phyloP scores from a whole-genome alignment of 2,113 vertebrate genomes.

The Calyptommatus sinebrachiatus region DNA sequence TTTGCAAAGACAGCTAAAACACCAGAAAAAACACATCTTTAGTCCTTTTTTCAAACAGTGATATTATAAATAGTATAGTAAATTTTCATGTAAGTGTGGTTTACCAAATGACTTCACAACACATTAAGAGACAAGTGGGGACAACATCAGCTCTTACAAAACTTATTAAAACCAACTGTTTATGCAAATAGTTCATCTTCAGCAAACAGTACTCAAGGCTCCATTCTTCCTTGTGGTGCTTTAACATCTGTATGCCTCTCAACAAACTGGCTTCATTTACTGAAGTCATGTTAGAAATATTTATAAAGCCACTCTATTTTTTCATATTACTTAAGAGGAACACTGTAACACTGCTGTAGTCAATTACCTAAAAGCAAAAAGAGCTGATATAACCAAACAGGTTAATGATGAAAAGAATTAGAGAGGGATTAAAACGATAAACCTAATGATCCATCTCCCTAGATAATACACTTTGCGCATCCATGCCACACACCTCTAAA shows the following conservation, averaged over 20 bases:
- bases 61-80: neutral
- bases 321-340: slow-evolving; percentile 14
- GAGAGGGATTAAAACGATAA: slow-evolving; percentile 19
- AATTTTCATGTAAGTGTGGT: neutral
- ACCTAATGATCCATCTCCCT: neutral
- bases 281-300: slow-evolving; percentile 33
- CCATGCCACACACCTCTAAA: neutral
- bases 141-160: slow-evolving; percentile 37
- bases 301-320: slow-evolving; percentile 29
- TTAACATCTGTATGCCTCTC: slow-evolving; percentile 51
- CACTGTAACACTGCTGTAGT: slow-evolving; percentile 7
- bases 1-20: neutral
- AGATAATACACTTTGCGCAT: neutral
- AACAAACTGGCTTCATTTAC: slow-evolving; percentile 31
- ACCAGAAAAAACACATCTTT: neutral
- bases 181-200: slow-evolving; percentile 50
- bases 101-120: neutral
- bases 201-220: slow-evolving; percentile 61
- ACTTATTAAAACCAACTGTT: slow-evolving; percentile 51
- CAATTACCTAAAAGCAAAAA: slow-evolving; percentile 24
- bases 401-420: slow-evolving; percentile 37
- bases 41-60: neutral
- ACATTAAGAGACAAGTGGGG: neutral
- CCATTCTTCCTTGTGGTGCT: slow-evolving; percentile 55
- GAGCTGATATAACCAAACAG: slow-evolving; percentile 33